phyloP scores from a whole-genome alignment of 2,113 vertebrate species.

The Petroica traversi region DNA sequence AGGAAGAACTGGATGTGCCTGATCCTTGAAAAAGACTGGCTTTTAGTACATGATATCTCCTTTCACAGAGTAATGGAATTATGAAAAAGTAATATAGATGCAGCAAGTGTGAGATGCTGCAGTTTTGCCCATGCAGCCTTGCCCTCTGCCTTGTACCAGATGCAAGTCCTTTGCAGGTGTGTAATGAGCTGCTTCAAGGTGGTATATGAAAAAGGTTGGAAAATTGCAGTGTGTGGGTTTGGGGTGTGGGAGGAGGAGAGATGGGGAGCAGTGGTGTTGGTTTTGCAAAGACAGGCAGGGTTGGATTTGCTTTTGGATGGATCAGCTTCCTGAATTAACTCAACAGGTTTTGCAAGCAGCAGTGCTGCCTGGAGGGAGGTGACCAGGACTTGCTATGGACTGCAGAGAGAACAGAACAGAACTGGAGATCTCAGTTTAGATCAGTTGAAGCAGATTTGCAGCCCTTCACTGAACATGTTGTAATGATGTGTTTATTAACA shows the following conservation, averaged over 20 bases:
- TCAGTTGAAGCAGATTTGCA: not conserved
- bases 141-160: not conserved
- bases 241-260: not conserved
- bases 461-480: not conserved
- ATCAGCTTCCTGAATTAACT: not conserved
- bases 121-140: not conserved
- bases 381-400: not conserved
- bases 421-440: not conserved
- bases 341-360: fast-evolving
- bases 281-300: not conserved
- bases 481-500: not conserved
- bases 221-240: not conserved
- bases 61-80: not conserved
- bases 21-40: not conserved
- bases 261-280: not conserved
- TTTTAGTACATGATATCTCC: not conserved
- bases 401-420: not conserved
- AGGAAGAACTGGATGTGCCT: not conserved
- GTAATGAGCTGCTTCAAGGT: not conserved
- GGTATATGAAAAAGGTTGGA: not conserved
- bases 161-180: not conserved
- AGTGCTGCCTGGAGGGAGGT: not conserved
- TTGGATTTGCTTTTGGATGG: not conserved
- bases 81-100: not conserved
- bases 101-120: not conserved